Percentiles rank a stretch among this genome's conserved stretches.
Conservation (phyloP, 2,113 vertebrate species). For the Speoplatyrhinus poulsoni region DNA sequence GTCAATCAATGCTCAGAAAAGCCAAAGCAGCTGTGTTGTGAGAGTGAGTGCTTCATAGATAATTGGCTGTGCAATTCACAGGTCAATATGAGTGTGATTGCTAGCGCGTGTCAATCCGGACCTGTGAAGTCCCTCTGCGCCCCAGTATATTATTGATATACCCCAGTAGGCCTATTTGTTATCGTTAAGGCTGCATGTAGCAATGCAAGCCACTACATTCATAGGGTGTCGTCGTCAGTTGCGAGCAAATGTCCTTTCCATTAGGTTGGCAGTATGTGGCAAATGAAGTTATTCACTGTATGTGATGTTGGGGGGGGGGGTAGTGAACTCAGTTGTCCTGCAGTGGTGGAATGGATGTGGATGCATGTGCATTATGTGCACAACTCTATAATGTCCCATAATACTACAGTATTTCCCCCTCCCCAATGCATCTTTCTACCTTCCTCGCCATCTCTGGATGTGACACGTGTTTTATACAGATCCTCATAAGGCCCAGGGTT, state of each 20-base stretch:
- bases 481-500: background rate
- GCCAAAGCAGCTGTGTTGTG: background rate
- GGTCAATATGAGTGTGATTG: background rate
- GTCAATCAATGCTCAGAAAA: too few species aligned
- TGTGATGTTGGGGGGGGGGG: conserved; percentile 5
- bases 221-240: conserved; percentile 17
- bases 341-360: conserved; percentile 3
- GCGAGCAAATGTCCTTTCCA: conserved; percentile 29
- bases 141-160: conserved; percentile 19
- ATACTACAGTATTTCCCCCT: background rate
- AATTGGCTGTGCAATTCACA: background rate
- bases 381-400: background rate
- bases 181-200: conserved; percentile 26
- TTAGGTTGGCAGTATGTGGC: conserved; percentile 32
- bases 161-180: conserved; percentile 25
- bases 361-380: background rate
- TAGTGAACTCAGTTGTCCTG: conserved; percentile 4
- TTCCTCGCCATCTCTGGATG: background rate
- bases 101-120: background rate
- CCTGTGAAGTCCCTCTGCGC: background rate
- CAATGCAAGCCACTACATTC: conserved; percentile 3
- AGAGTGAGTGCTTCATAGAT: background rate
- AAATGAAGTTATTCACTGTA: conserved; percentile 37
- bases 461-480: background rate
- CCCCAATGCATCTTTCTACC: background rate